Evolutionary conservation across 1,140 invertebrate genomes (phyloP), one percentile per base, ranked within the genome.

Genomic region (Araneus ventricosus): DNA sequence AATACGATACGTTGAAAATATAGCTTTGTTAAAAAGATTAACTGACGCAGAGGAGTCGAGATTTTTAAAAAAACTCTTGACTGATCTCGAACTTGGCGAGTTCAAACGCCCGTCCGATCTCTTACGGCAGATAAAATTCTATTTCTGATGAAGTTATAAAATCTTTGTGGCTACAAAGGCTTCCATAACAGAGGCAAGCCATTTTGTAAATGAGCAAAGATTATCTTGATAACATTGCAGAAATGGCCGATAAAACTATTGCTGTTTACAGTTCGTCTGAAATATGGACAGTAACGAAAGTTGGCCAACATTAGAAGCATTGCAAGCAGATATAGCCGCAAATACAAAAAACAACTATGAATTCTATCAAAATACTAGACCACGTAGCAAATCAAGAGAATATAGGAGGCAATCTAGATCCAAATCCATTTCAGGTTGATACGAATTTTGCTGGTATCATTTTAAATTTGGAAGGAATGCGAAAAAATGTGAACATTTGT

Each of bases 61-160:
- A 45, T 84, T 84, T n/a, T n/a, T n/a, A n/a, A 84, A 84, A 45
- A 45, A 84, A 45, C 17, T 84, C 37, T 45, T 84, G 37, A 45
- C 80, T 7, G 24, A 39, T n/a, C 6, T 84, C 7, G 34, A 45
- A n/a, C 37, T 84, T 84, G 39, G 37, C 17, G 24, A 84, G n/a
- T n/a, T n/a, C 41, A 52, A 84, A n/a, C 8, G 39, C 24, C 39
- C 39, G 8, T 84, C 80, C 41, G 7, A 84, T 45, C 8, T 84
- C 6, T 39, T 84, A n/a, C 80, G 24, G 24, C 6, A 84, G 24
- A 84, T 84, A 39, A 39, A 84, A 84, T 84, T 14, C 4, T 37
- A 39, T 84, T 84, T 45, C 6, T 84, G 80, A 45, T 4, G 80
- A 84, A 84, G 14, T 85, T 17, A 20, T 85, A 52, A 85, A 85